Evolutionary conservation across 92 coral and sea anemone species (phyloP), one percentile per base, ranked within the genome.

Genomic region (Phenganax subtilis): DNA sequence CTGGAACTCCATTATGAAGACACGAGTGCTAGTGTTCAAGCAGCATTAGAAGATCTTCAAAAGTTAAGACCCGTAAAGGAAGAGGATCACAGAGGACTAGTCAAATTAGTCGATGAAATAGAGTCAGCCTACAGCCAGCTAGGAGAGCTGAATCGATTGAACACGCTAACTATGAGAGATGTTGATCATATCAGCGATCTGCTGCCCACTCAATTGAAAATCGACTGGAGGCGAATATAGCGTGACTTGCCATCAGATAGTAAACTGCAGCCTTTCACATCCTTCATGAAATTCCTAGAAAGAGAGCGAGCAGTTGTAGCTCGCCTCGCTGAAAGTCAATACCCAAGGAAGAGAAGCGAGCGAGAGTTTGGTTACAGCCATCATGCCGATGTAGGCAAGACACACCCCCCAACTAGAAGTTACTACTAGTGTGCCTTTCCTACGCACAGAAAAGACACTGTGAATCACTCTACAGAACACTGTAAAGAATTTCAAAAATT

Each of bases 401-500:
- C 77, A 44, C 60, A 83, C 55, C 88, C 75, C 17, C 83, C 30
- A 71, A 57, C 75, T 63, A 76, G 47, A 52, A 77, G 78, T 69
- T 89, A 51, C 81, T 85, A 75, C 76, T 80, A 78, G 30, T 90
- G 93, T 84, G 89, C 90, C 0, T 85, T 73, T 52, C 75, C 75
- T 28, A 10, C 75, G 6, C 93, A 90, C 67, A 64, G 85, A 61
- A 87, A 82, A 57, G 90, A 90, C 51, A 51, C 85, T 1, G 59
- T 90, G 10, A 87, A 90, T 66, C 93, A 90, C 29, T 68, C 57
- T 65, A 89, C 90, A 31, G 74, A 58, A 14, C 85, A 85, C 29
- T 89, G 92, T 74, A 89, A 83, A 80, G 92, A 87, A 71, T 89
- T 87, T 71, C 89, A 84, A 81, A 87, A 89, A 74, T 63, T 89